Evolutionary conservation across 2,113 vertebrate genomes (phyloP), one percentile per base, ranked within the genome.

Genomic region (Pachypanchax playfairii): DNA sequence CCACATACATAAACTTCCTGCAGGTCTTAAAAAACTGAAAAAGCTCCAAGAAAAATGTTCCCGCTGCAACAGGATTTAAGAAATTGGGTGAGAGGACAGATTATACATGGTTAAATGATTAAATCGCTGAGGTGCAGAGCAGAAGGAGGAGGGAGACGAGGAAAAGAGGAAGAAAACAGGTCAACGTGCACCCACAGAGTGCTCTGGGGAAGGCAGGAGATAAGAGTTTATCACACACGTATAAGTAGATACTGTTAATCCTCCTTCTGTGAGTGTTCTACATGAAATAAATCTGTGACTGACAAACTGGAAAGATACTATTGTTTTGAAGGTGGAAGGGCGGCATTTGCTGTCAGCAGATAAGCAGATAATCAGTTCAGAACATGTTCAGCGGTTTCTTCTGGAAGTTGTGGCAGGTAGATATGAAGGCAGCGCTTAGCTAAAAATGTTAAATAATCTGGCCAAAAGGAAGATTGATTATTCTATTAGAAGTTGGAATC

Each of bases 211-310:
- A 79, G 50, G 51, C 33, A 54, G 70, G 58, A 88, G 87, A 89
- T 87, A 85, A 86, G 81, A 87, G 76, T 87, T 87, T 88, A 90
- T 88, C 89, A 80, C 73, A 74, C 59, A 79, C 73, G 68, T 81
- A 83, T 75, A 78, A 87, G 80, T 70, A 86, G 83, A 88, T 88
- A 87, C 52, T 13, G 70, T 70, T 90, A 92, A 92, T 90, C 88
- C 88, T 83, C 75, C 73, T 78, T 65, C 62, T 77, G 80, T 69
- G 78, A 84, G 70, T 77, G 76, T 73, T 83, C 73, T 71, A 88
- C 72, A 80, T 74, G 59, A 69, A 84, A 81, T 75, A 72, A 75
- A 84, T 85, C 78, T 87, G 81, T 67, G 75, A 81, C 84, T 73
- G 85, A 85, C 83, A 77, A 81, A 87, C 77, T 80, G 82, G 82